These are phyloP conservation scores for Nanorana parkeri DNA, from an alignment of 2,113 vertebrate species.

Conservation along the genomic window DNA sequence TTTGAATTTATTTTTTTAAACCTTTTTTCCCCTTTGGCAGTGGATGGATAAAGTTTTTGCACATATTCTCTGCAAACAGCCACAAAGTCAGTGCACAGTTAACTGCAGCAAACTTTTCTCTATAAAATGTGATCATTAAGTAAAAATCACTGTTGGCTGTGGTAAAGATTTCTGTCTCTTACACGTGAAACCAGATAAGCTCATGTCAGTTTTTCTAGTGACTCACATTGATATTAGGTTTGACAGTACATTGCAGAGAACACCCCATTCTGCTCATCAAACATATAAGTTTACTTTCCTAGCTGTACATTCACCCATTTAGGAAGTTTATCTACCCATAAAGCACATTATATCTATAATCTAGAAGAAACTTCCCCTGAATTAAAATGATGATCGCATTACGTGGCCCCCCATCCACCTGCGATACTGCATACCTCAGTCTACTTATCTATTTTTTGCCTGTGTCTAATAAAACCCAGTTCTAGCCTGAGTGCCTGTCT, in stretches of 20 bases:
- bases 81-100: no score
- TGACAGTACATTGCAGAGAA: constrained; percentile 8
- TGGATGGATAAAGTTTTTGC: no score
- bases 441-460: not conserved
- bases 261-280: not conserved
- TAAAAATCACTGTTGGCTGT: not conserved
- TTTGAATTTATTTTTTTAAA: no score
- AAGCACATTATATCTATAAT: constrained; percentile 1
- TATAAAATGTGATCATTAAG: no score
- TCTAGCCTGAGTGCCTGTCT: not conserved
- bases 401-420: not conserved
- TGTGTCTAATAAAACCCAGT: not conserved
- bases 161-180: not conserved
- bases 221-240: constrained; percentile 10
- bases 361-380: not conserved
- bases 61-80: no score
- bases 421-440: not conserved
- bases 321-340: constrained; percentile 5
- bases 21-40: no score
- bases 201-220: not conserved
- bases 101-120: no score
- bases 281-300: constrained; percentile 13
- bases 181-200: not conserved
- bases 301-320: not conserved
- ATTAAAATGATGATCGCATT: constrained; percentile 31